Evolutionary conservation across 1,140 invertebrate species (phyloP).

Genomic region (roundworm (Caenorhabditis elegans)): DNA sequence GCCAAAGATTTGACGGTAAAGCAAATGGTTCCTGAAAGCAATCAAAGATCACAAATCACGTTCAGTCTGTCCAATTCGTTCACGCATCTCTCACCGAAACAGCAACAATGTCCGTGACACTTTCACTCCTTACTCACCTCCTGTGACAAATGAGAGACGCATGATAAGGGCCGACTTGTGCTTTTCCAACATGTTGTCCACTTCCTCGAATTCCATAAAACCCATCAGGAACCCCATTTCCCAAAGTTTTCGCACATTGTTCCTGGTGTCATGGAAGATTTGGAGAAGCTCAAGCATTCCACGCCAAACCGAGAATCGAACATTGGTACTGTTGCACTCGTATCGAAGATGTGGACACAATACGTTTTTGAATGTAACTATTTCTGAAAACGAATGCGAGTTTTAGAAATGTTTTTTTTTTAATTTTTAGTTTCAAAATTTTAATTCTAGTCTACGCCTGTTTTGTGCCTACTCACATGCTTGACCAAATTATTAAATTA

Average conservation of each 20-base stretch:
- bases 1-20: slow-evolving; percentile 64
- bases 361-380: slow-evolving; percentile 65
- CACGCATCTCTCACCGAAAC: background rate
- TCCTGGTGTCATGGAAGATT: slow-evolving; percentile 59
- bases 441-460: too few species aligned
- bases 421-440: too few species aligned
- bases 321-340: slow-evolving; percentile 65
- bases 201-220: slow-evolving; percentile 63
- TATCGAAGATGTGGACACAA: slow-evolving; percentile 64
- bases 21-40: slow-evolving; percentile 61
- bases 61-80: background rate
- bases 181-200: slow-evolving; percentile 53
- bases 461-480: too few species aligned
- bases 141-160: slow-evolving; percentile 64
- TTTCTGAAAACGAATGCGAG: slow-evolving; percentile 3
- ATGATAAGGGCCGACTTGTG: slow-evolving; percentile 62
- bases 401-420: background rate
- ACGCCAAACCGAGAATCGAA: slow-evolving; percentile 62
- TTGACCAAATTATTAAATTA: too few species aligned
- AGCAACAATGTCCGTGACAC: background rate
- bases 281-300: slow-evolving; percentile 66
- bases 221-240: slow-evolving; percentile 61
- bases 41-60: background rate
- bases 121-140: slow-evolving; percentile 39
- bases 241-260: slow-evolving; percentile 63